These are phyloP conservation scores for Limonius californicus DNA, from an alignment of 1,140 invertebrate genomes.

Conservation along the genomic window DNA sequence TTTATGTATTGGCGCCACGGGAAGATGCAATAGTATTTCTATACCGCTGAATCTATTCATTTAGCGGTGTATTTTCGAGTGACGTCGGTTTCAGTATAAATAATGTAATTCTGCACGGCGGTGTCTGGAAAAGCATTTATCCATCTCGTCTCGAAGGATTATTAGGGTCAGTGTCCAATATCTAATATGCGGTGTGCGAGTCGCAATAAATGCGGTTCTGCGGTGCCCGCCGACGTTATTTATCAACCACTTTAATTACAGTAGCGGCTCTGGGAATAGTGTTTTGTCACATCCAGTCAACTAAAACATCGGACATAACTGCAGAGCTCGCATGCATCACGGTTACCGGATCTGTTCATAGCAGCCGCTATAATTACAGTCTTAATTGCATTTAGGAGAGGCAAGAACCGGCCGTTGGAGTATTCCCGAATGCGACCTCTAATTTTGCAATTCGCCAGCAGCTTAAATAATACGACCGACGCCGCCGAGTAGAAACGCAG, in stretches of 20 bases:
- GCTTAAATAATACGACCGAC: background rate
- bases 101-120: too few relatives aligned
- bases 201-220: background rate
- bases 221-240: conserved; percentile 7
- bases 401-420: conserved; percentile 12
- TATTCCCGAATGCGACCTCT: conserved; percentile 8
- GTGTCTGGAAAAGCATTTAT: background rate
- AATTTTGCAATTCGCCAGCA: conserved; percentile 14
- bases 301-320: conserved; percentile 22
- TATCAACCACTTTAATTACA: conserved; percentile 22
- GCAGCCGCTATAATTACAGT: conserved; percentile 21
- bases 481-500: background rate
- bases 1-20: too few relatives aligned
- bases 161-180: background rate
- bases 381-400: conserved; percentile 22
- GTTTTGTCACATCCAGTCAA: conserved; percentile 20
- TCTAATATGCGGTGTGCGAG: background rate
- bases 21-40: too few relatives aligned
- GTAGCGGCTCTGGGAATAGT: conserved; percentile 13
- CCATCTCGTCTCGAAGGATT: background rate
- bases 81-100: too few relatives aligned
- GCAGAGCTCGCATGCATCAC: conserved; percentile 24
- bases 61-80: too few relatives aligned
- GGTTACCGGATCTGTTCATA: conserved; percentile 20
- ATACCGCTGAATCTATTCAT: too few relatives aligned